A percentile compares a stretch with the other conserved stretches of the same genome.
Evolutionary conservation across 2,888 invertebrate species (phyloP).

Genomic region (Sinentomon sp.): DNA sequence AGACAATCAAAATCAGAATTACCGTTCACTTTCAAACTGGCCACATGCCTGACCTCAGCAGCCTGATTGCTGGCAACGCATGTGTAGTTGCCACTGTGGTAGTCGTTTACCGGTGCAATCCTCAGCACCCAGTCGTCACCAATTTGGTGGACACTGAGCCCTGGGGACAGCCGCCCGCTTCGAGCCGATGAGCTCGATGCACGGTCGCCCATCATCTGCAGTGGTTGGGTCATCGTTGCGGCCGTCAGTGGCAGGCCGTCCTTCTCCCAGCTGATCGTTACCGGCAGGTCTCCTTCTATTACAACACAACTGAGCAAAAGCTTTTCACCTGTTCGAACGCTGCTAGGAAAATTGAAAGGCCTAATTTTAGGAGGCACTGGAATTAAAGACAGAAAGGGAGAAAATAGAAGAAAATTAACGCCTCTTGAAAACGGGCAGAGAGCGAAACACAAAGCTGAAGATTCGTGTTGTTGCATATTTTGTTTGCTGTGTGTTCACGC

Average conservation of each 20-base stretch:
- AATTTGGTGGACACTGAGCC: too few species aligned
- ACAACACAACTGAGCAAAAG: conserved; percentile 23
- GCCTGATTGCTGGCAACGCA: conserved; percentile 26
- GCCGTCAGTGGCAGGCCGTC: conserved; percentile 24
- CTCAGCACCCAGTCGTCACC: conserved; percentile 20
- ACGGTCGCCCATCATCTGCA: not conserved
- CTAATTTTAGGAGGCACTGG: conserved; percentile 17
- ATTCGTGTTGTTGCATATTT: too few species aligned
- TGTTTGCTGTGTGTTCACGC: too few species aligned
- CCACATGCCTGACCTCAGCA: conserved; percentile 23
- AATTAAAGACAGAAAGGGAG: too few species aligned
- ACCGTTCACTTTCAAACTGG: conserved; percentile 22
- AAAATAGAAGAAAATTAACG: too few species aligned
- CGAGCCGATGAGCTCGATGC: not conserved
- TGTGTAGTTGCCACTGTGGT: conserved; percentile 26
- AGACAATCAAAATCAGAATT: too few species aligned
- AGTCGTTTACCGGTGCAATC: conserved; percentile 25
- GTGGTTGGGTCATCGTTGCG: not conserved
- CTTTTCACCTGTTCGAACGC: conserved; percentile 22
- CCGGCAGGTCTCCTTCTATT: conserved; percentile 24
- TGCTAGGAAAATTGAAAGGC: conserved; percentile 20
- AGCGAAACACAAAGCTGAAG: too few species aligned
- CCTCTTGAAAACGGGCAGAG: too few species aligned
- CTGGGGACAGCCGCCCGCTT: conserved; percentile 4
- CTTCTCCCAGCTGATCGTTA: conserved; percentile 24